Evolutionary conservation across 1,140 invertebrate genomes (phyloP), one percentile per base, ranked within the genome.

Genomic region (Hyles euphorbiae): DNA sequence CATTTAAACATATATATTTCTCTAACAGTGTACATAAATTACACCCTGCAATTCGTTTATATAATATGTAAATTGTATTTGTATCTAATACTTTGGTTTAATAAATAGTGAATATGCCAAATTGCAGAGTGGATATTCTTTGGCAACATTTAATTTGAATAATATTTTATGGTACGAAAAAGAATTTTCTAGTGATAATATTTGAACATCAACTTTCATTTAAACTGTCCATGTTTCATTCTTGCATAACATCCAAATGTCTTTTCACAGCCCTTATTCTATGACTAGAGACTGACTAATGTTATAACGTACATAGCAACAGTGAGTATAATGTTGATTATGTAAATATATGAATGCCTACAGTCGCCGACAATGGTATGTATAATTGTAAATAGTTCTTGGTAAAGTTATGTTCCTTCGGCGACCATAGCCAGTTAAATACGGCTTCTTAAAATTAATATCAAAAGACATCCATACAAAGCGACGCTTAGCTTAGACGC

Each of bases 261-360:
- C 78, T 83, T 83, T 86, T 83, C 81, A 86, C 78, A 83, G 78
- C 83, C 81, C 77, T 80, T 75, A 73, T 60, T 58, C 75, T 86
- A 83, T 83, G 78, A 83, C 79, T 87, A 84, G 80, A 83, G 59
- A 63, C 61, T 73, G 75, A 77, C 72, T 79, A 75, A 62, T 54
- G 8, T 57, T 40, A 40, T 40, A 40, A 40, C 36, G 8, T 40
- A 5, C 36, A 40, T 40, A 40, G 36, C 36, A 40, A 40, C 36
- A 40, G 36, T 40, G 36, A 40, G 36, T 40, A 40, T 40, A 40
- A 40, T 40, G 36, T 40, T 22, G 36, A 40, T 40, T 5, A 40
- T 40, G 36, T 40, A 40, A 40, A 40, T 40, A 40, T 40, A 2
- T 40, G 36, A 40, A 40, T 40, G 8, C 8, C 36, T 40, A 40